Conservation (phyloP, 2,797 vertebrate species). For the Hypotaenidia okinawae region DNA sequence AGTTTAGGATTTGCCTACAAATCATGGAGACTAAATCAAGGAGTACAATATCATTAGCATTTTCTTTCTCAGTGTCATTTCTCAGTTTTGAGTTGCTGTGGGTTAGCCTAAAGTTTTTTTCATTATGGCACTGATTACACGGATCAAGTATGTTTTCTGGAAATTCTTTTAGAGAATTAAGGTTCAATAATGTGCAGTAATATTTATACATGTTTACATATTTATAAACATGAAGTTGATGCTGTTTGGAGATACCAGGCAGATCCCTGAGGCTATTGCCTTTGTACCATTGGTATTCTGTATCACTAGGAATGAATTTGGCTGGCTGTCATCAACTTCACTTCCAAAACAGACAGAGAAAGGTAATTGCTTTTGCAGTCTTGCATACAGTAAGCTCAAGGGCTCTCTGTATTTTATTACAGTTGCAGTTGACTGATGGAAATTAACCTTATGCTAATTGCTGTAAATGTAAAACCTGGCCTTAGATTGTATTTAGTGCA, state of each 20-base stretch:
- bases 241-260: background rate
- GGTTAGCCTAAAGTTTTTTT: background rate
- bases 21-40: background rate
- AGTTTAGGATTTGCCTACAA: background rate
- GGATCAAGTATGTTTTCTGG: background rate
- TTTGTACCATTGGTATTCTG: background rate
- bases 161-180: background rate
- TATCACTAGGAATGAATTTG: background rate
- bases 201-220: background rate
- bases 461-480: background rate
- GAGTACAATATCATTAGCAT: background rate
- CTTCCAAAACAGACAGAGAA: background rate
- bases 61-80: background rate
- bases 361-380: slow-evolving; percentile 45
- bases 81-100: background rate
- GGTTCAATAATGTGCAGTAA: background rate
- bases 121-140: background rate
- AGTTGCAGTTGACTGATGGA: background rate
- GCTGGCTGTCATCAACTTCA: background rate
- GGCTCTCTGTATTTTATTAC: background rate
- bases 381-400: background rate
- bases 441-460: background rate
- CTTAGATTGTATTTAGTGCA: background rate
- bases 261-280: background rate
- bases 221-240: background rate